Conservation (phyloP, 2,113 vertebrate species). For the Aepyceros melampus region DNA sequence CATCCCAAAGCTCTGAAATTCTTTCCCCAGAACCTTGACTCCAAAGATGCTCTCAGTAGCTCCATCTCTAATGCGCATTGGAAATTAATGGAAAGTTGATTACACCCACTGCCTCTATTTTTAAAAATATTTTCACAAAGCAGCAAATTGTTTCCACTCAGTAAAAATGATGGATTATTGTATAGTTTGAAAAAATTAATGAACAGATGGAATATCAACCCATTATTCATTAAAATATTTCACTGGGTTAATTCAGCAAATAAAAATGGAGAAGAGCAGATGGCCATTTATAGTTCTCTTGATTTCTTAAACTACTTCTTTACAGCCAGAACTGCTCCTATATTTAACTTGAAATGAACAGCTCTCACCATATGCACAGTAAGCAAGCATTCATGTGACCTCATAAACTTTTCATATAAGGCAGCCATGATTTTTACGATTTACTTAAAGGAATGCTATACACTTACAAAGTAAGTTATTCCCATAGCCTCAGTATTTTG, state of each 20-base stretch:
- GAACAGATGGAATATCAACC: slow-evolving; percentile 75
- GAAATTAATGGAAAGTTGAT: slow-evolving; percentile 55
- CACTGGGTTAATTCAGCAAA: slow-evolving; percentile 80
- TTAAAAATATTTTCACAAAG: slow-evolving; percentile 57
- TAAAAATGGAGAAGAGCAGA: slow-evolving; percentile 80
- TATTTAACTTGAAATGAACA: slow-evolving; percentile 79
- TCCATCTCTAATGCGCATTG: not conserved
- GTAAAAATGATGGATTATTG: slow-evolving; percentile 63
- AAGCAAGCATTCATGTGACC: slow-evolving; percentile 73
- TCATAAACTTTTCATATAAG: slow-evolving; percentile 75
- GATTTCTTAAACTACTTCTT: slow-evolving; percentile 81
- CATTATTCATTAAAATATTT: slow-evolving; percentile 82
- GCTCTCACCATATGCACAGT: slow-evolving; percentile 77
- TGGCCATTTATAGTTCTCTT: slow-evolving; percentile 78
- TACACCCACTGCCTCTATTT: slow-evolving; percentile 39
- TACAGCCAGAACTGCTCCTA: slow-evolving; percentile 71
- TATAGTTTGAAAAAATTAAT: slow-evolving; percentile 62
- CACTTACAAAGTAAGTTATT: slow-evolving; percentile 61
- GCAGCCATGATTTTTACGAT: slow-evolving; percentile 75
- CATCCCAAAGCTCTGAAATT: not conserved
- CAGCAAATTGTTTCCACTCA: slow-evolving; percentile 67
- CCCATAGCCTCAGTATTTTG: slow-evolving; percentile 38
- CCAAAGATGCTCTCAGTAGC: not conserved
- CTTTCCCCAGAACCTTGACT: not conserved
- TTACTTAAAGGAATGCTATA: slow-evolving; percentile 67